phyloP scores from a whole-genome alignment of 2,797 vertebrate species.

The Australoheros facetus region DNA sequence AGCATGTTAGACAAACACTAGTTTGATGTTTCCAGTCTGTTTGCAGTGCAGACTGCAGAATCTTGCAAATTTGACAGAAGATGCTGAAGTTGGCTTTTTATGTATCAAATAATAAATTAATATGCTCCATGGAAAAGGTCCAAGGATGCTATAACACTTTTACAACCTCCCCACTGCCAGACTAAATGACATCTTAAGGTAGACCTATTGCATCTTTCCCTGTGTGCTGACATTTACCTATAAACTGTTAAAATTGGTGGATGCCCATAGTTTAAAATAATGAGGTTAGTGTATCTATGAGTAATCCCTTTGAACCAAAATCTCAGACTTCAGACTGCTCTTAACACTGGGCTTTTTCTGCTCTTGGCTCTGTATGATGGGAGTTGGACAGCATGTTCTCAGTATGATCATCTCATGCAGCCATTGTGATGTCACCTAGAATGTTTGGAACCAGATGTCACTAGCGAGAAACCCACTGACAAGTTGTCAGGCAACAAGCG shows the following conservation, averaged over 20 bases:
- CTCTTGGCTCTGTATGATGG: not conserved
- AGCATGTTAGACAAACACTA: not conserved
- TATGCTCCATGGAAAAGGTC: too few species aligned
- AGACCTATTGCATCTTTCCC: not conserved
- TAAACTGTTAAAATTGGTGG: too few species aligned
- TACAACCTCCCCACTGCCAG: not conserved
- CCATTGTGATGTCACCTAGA: not conserved
- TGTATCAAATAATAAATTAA: too few species aligned
- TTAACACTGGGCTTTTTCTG: not conserved
- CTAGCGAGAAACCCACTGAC: not conserved
- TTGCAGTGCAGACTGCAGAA: not conserved
- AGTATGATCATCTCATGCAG: not conserved
- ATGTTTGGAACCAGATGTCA: not conserved
- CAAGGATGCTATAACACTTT: fast-evolving
- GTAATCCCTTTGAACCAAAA: not conserved
- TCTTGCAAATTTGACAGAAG: not conserved
- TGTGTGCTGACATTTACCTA: not conserved
- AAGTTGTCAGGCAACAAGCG: not conserved
- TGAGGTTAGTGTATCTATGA: not conserved
- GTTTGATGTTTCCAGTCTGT: slow-evolving; percentile 16
- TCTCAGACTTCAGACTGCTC: not conserved
- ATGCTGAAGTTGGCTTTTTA: not conserved
- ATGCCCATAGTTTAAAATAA: too few species aligned
- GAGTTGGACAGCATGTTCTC: not conserved
- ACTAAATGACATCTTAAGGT: not conserved